Percentiles rank a stretch among this genome's conserved stretches.
Evolutionary conservation across 2,113 vertebrate genomes (phyloP).

Genomic region (Sander lucioperca): DNA sequence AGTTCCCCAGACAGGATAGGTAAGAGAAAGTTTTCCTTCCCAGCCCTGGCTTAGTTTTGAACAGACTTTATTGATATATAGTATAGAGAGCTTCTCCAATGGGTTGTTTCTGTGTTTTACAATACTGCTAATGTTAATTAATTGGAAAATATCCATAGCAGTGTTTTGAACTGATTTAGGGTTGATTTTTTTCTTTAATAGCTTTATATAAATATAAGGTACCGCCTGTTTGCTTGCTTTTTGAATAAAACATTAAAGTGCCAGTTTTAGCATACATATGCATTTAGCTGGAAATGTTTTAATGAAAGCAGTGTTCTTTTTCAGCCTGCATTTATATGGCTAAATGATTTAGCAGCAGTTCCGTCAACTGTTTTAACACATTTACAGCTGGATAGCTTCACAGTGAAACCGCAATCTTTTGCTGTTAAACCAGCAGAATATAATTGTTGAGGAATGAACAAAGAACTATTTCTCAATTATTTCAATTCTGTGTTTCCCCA

Average conservation of each 20-base stretch:
- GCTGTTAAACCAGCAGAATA: constrained; percentile 21
- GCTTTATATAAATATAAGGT: background rate
- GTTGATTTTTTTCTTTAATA: background rate
- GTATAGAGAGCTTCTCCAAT: background rate
- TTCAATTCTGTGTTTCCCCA: constrained; percentile 3
- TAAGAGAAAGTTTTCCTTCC: background rate
- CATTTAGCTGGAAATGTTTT: background rate
- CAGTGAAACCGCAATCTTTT: background rate
- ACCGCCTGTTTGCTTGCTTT: background rate
- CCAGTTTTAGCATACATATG: background rate
- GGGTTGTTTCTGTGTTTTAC: background rate
- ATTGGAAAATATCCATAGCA: background rate
- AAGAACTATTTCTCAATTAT: background rate
- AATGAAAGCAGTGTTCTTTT: background rate
- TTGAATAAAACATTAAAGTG: background rate
- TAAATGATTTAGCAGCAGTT: background rate
- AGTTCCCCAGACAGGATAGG: background rate
- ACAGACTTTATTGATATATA: background rate
- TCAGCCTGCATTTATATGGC: background rate
- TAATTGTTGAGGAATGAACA: background rate
- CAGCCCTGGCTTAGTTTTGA: background rate
- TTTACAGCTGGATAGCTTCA: constrained; percentile 10
- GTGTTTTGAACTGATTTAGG: background rate
- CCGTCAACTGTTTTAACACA: constrained; percentile 9
- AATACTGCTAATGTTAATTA: background rate